Conservation (phyloP, 2,888 invertebrate species). For the Apamea monoglypha region DNA sequence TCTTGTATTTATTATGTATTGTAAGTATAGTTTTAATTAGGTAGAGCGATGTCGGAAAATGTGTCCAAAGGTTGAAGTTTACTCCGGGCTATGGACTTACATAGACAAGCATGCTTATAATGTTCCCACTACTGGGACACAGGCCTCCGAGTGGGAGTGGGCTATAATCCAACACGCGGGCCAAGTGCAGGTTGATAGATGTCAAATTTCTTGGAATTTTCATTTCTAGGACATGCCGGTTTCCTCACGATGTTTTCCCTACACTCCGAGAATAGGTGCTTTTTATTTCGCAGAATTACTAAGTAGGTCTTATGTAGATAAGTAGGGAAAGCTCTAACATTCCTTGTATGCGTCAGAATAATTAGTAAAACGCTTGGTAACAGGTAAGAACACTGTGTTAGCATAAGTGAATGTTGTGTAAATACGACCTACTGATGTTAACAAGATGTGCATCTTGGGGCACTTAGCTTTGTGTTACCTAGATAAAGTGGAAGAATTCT, state of each 20-base stretch:
- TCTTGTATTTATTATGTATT: too few relatives aligned
- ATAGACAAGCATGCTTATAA: too few relatives aligned
- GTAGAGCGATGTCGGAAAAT: too few relatives aligned
- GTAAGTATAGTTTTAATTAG: too few relatives aligned
- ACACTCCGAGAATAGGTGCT: background rate
- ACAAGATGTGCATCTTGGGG: conserved; percentile 61
- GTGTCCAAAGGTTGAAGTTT: too few relatives aligned
- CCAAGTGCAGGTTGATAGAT: background rate
- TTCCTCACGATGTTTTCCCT: background rate
- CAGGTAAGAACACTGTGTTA: conserved; percentile 53
- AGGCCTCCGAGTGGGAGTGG: background rate
- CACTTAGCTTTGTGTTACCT: conserved; percentile 51
- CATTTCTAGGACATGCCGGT: background rate
- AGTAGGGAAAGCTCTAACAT: conserved; percentile 51
- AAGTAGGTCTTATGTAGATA: conserved; percentile 41
- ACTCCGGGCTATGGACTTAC: too few relatives aligned
- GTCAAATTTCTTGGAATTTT: background rate
- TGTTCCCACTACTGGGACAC: too few relatives aligned
- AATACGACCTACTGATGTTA: conserved; percentile 61
- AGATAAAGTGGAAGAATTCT: conserved; percentile 34
- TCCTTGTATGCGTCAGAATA: conserved; percentile 55
- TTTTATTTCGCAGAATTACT: conserved; percentile 41
- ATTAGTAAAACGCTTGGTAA: conserved; percentile 61
- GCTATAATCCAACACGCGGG: background rate
- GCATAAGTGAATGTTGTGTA: conserved; percentile 65